phyloP scores from a whole-genome alignment of 2,113 vertebrate genomes.

The Oenanthe melanoleuca region DNA sequence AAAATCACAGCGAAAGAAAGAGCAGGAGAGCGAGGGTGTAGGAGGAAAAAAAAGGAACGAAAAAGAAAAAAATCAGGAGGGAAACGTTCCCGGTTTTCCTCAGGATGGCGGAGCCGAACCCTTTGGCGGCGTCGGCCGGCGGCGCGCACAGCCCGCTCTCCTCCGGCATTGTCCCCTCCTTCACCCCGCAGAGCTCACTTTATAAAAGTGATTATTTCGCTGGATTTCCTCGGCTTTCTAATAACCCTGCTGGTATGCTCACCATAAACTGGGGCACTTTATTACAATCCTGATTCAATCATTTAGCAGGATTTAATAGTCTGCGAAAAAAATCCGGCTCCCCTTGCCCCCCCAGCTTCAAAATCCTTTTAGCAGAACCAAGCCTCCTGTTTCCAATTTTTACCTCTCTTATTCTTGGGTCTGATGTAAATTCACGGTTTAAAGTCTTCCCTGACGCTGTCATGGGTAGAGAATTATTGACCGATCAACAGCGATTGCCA shows the following conservation, averaged over 20 bases:
- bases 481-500: neutral
- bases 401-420: conserved; percentile 22
- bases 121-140: neutral
- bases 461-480: neutral
- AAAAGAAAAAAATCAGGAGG: neutral
- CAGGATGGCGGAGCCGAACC: neutral
- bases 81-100: neutral
- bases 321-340: conserved; percentile 52
- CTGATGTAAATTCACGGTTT: conserved; percentile 3
- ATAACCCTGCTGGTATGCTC: conserved; percentile 46
- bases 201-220: conserved; percentile 63
- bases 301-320: conserved; percentile 68
- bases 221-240: conserved; percentile 62
- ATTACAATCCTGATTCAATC: conserved; percentile 56
- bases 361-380: neutral
- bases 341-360: neutral
- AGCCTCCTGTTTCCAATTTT: conserved; percentile 67
- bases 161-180: conserved; percentile 45
- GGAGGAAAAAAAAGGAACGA: accelerated
- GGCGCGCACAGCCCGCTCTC: neutral
- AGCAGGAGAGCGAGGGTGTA: accelerated
- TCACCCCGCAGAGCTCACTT: conserved; percentile 61
- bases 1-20: neutral
- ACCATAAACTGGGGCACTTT: conserved; percentile 27
- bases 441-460: neutral